phyloP scores from a whole-genome alignment of 2,888 invertebrate species.

The Andricus curvator region DNA sequence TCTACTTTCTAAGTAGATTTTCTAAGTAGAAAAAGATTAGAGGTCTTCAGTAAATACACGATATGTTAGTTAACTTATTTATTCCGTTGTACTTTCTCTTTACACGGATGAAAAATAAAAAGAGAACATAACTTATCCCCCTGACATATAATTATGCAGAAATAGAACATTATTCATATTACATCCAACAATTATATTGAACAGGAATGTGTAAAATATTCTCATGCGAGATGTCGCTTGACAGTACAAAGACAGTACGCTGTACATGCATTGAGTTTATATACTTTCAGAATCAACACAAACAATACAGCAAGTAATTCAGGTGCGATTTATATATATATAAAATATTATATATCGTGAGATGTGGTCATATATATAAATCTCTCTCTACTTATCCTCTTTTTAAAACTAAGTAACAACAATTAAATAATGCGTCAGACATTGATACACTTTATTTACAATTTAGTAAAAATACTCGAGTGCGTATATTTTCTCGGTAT shows the following conservation, averaged over 20 bases:
- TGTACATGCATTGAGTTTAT: not conserved
- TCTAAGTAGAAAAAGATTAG: not conserved
- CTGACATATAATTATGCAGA: not conserved
- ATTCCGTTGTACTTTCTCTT: not conserved
- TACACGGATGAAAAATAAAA: not conserved
- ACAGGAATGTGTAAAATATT: constrained; percentile 14
- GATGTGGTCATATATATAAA: too few species aligned
- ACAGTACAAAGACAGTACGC: not conserved
- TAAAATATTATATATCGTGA: too few species aligned
- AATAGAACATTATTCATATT: constrained; percentile 14
- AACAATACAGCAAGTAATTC: not conserved
- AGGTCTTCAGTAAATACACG: not conserved
- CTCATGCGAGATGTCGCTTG: not conserved
- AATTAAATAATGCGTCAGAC: not conserved
- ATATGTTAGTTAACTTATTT: not conserved
- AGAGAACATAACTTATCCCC: not conserved
- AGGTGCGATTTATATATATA: not conserved
- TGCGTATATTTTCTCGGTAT: not conserved
- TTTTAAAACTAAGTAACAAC: not conserved
- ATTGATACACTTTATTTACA: not conserved
- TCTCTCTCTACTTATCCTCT: not conserved
- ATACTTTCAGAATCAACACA: not conserved
- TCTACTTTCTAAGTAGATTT: too few species aligned
- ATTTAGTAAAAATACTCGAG: not conserved
- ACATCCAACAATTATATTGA: not conserved